A percentile compares a stretch with the other conserved stretches of the same genome.
Conservation (phyloP, 1,140 invertebrate species). For the Anagrus nilaparvatae region DNA sequence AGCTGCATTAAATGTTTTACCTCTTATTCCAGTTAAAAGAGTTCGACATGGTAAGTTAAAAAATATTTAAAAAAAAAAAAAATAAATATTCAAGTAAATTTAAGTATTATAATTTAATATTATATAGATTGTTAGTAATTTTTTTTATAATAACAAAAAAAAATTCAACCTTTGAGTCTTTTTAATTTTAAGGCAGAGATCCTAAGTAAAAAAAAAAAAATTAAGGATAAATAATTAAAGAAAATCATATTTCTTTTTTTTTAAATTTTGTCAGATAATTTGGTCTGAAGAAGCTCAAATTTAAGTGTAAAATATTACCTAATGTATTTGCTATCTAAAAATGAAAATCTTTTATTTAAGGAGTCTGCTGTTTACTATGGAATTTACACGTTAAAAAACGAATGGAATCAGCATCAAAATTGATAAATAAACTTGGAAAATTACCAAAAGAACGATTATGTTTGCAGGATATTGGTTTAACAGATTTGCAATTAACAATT, state of each 20-base stretch:
- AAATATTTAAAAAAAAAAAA: slow-evolving; percentile 1
- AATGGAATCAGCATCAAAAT: slow-evolving; percentile 59
- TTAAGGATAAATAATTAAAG: neutral
- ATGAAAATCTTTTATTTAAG: slow-evolving; percentile 27
- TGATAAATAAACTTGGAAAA: slow-evolving; percentile 84
- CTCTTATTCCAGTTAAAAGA: slow-evolving; percentile 49
- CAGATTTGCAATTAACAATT: slow-evolving; percentile 52
- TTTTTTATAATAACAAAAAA: slow-evolving; percentile 1
- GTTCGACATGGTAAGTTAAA: slow-evolving; percentile 50
- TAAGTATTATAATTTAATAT: neutral
- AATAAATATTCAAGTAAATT: neutral
- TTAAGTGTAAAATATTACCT: no score
- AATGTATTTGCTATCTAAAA: neutral
- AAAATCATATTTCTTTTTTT: neutral
- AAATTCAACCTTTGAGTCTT: neutral
- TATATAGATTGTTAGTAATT: neutral
- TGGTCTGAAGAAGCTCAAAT: no score
- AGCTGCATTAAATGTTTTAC: slow-evolving; percentile 44
- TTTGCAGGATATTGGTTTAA: slow-evolving; percentile 62
- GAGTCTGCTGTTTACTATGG: slow-evolving; percentile 77
- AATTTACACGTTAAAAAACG: slow-evolving; percentile 68
- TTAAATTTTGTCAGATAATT: no score
- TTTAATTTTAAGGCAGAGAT: neutral
- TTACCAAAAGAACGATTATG: slow-evolving; percentile 75
- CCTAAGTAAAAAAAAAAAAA: neutral